Conservation (phyloP, 2,888 invertebrate species). For the Leptopilina drosophilae region DNA sequence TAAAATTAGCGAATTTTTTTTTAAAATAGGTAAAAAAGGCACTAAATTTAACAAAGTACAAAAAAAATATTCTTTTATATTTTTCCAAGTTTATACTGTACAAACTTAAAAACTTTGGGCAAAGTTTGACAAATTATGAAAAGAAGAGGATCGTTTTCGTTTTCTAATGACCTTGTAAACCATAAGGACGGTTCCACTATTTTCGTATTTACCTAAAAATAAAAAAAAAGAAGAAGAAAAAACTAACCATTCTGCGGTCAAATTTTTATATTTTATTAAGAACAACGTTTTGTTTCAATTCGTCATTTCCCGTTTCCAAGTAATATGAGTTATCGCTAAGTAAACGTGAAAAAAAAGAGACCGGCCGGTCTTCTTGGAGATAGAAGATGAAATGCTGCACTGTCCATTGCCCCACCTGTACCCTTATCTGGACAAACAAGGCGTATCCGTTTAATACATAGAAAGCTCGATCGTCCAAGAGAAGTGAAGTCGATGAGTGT, state of each 20-base stretch:
- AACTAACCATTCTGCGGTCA: neutral
- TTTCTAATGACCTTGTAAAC: no score
- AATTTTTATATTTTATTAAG: slow-evolving; percentile 16
- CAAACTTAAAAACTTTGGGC: no score
- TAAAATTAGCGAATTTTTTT: no score
- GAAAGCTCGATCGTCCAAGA: slow-evolving; percentile 47
- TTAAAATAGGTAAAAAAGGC: no score
- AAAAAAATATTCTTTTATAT: no score
- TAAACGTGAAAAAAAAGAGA: slow-evolving; percentile 63
- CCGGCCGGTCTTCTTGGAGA: slow-evolving; percentile 58
- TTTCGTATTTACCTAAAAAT: no score
- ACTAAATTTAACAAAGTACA: no score
- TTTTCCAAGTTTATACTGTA: no score
- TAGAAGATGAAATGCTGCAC: slow-evolving; percentile 73
- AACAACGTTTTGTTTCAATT: slow-evolving; percentile 23
- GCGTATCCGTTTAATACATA: slow-evolving; percentile 66
- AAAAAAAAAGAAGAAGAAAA: no score
- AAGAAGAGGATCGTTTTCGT: no score
- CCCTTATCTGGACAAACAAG: slow-evolving; percentile 74
- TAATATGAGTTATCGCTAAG: slow-evolving; percentile 66
- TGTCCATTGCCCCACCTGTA: slow-evolving; percentile 75
- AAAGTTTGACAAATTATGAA: no score
- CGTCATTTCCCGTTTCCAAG: slow-evolving; percentile 32
- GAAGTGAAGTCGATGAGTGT: slow-evolving; percentile 38
- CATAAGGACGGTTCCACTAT: no score